Evolutionary conservation across 2,113 vertebrate species (phyloP).

Genomic region (Pavo muticus): DNA sequence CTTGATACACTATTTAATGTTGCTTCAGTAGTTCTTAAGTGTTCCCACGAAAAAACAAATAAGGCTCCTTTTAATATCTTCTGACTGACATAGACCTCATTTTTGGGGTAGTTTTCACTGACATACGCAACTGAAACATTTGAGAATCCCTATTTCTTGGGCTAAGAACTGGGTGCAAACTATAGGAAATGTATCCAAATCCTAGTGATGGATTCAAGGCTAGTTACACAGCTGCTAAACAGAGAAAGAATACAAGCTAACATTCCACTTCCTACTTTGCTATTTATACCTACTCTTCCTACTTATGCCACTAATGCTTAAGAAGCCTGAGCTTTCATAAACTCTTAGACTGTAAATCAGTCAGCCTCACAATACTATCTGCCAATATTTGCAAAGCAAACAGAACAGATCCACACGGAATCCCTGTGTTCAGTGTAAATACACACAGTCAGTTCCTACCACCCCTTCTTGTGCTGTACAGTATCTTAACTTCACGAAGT

Average conservation of each 20-base stretch:
- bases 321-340: background rate
- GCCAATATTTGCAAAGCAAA: background rate
- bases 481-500: background rate
- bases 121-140: background rate
- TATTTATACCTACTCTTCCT: background rate
- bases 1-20: background rate
- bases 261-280: background rate
- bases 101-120: background rate
- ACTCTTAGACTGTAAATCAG: background rate
- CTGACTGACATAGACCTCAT: background rate
- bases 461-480: background rate
- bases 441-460: background rate
- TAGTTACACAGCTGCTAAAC: background rate
- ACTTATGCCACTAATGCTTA: background rate
- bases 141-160: background rate
- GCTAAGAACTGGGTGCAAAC: background rate
- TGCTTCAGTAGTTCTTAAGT: background rate
- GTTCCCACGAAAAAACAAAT: background rate
- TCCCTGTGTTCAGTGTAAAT: background rate
- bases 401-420: background rate
- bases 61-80: background rate
- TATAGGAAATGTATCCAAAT: background rate
- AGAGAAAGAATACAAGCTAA: background rate
- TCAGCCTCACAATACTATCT: background rate
- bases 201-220: background rate